Percentiles rank a stretch among this genome's conserved stretches.
Conservation (phyloP, 2,797 vertebrate genomes). For the Rhabdomys pumilio region DNA sequence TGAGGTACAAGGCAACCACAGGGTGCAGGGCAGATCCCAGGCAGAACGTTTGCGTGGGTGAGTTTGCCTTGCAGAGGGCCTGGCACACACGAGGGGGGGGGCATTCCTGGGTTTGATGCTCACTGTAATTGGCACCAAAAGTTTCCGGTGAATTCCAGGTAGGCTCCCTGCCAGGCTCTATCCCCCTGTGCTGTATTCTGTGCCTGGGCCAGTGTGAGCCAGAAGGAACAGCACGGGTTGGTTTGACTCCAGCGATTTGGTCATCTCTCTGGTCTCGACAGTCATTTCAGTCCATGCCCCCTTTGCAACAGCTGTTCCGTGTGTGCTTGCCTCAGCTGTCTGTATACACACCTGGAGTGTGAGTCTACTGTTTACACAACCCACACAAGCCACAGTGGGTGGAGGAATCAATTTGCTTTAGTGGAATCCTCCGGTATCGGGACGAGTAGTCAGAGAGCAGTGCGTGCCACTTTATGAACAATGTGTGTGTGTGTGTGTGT, state of each 20-base stretch:
- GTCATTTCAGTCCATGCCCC: neutral
- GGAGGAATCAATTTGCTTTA: neutral
- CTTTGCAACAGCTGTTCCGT: accelerated
- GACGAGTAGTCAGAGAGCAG: no score
- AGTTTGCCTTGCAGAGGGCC: neutral
- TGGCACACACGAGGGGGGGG: no score
- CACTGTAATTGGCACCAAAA: neutral
- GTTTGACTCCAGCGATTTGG: neutral
- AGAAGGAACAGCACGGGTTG: neutral
- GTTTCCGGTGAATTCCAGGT: constrained; percentile 28
- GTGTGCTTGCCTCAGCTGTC: neutral
- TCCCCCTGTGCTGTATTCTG: neutral
- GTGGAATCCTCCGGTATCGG: neutral
- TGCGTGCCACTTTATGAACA: neutral
- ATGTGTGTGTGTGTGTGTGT: neutral
- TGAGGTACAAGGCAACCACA: neutral
- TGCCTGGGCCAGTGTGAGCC: neutral
- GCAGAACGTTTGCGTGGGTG: neutral
- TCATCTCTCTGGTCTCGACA: neutral
- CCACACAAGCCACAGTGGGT: neutral
- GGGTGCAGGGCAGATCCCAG: neutral
- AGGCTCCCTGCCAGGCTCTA: neutral
- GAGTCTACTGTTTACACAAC: neutral
- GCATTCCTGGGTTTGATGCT: neutral
- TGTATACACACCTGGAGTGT: neutral